Base-by-base conservation (phyloP, 2,888 invertebrate species). In the Eupeodes latifasciatus region DNA sequence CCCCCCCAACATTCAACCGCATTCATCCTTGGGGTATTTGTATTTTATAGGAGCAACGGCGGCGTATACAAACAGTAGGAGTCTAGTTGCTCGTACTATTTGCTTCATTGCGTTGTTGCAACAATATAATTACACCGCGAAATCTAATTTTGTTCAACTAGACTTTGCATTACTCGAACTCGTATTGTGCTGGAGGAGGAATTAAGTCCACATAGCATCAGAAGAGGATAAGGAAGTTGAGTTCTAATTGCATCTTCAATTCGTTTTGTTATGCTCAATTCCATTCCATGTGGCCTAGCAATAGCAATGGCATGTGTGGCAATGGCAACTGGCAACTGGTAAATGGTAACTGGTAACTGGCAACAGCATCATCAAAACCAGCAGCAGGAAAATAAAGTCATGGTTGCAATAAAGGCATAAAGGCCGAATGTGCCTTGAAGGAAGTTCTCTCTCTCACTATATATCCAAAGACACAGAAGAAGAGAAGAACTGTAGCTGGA, bases 91-190 rank as follows among this genome's bases (percentile, higher is more conserved):
- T 27, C 27, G 27, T 44, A 51, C 79, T 74, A 62, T 61, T 40
- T 76, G 64, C 72, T 62, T 40, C 14, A 49, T 71, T 40, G 55
- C 69, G 57, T 81, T 62, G 77, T 57, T 59, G 71, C 51, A 69
- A 72, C 64, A 53, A 57, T 76, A 77, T 88, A 88, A 88, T 85
- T 88, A 85, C 78, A 69, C 85, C 78, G 85, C 85, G 85, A 88
- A 88, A 88, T 88, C 88, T 88, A 88, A 88, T 88, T 88, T 88
- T 75, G 88, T 78, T 85, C 64, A 78, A 85, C 85, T 81, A 88
- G 88, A 85, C 81, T 85, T 77, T 81, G 81, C 81, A 80, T 88
- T 81, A 27, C 2, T 27, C 27, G 27, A 27, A 27, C 27, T 27
- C 27, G 27, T 9, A 59, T 55, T 59, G 44, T 34, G 66, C 71